Percentiles rank a stretch among this genome's conserved stretches.
Conservation (phyloP, 2,113 vertebrate species). For the Xerus inauris region DNA sequence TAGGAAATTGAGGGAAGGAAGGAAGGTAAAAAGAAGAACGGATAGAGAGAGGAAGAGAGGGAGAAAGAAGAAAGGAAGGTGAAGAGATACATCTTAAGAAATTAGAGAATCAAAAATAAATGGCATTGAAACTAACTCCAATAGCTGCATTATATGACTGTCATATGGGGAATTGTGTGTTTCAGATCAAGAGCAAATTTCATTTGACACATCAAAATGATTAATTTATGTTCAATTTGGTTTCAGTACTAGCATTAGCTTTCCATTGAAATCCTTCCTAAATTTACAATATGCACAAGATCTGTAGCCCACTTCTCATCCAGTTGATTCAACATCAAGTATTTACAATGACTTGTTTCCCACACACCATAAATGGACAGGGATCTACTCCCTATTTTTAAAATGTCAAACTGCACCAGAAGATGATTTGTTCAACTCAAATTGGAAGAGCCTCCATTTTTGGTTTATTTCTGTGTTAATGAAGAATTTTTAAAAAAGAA, state of each 20-base stretch:
- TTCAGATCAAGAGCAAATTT: background rate
- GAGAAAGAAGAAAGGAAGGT: background rate
- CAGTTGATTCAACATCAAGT: background rate
- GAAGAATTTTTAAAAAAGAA: background rate
- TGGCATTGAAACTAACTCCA: background rate
- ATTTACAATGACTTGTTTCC: background rate
- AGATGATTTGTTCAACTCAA: background rate
- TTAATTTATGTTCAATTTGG: background rate
- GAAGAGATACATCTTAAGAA: accelerated
- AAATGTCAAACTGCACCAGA: background rate
- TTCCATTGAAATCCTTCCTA: background rate
- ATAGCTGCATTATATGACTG: background rate
- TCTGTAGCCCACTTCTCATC: background rate
- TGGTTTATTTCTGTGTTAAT: background rate
- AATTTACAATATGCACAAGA: background rate
- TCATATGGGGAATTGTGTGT: background rate
- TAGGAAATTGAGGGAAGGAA: background rate
- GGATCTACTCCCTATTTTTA: background rate
- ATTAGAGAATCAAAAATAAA: background rate
- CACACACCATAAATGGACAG: background rate
- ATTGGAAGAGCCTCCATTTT: background rate
- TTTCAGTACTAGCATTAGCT: background rate
- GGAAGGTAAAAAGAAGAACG: background rate
- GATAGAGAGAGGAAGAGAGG: background rate
- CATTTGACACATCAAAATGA: background rate